phyloP scores from a whole-genome alignment of 2,113 vertebrate species.

The Mus pahari region DNA sequence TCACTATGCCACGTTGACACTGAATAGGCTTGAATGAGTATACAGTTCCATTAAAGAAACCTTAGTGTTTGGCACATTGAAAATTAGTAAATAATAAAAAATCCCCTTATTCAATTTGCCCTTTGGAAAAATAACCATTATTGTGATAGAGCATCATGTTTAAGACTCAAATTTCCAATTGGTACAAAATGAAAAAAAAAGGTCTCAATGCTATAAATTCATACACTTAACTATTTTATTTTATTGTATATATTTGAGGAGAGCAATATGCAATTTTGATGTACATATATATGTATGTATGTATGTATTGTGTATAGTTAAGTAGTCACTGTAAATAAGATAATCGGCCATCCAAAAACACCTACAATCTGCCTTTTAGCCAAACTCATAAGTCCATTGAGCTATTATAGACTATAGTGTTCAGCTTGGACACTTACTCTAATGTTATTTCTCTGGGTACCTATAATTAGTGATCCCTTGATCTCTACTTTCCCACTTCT shows the following conservation, averaged over 20 bases:
- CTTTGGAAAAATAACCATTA: slow-evolving; percentile 36
- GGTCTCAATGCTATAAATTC: background rate
- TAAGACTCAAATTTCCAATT: background rate
- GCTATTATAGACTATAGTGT: background rate
- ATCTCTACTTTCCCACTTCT: background rate
- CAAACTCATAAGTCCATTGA: background rate
- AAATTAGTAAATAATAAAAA: background rate
- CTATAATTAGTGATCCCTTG: background rate
- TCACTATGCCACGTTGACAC: background rate
- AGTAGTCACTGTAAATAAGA: background rate
- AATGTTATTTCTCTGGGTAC: background rate
- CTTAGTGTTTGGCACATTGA: background rate
- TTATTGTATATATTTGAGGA: background rate
- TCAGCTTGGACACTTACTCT: background rate
- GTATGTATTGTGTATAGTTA: background rate
- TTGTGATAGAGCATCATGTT: background rate
- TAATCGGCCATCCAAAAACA: background rate
- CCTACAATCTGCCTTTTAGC: background rate
- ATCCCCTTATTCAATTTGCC: too few relatives aligned
- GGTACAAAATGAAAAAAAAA: background rate
- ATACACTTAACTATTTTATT: background rate
- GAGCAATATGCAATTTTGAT: background rate
- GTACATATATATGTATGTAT: background rate
- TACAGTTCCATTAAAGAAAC: slow-evolving; percentile 41
- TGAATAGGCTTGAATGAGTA: background rate